These are phyloP conservation scores for Coilia nasus DNA, from an alignment of 2,797 vertebrate species.

Conservation along the genomic window DNA sequence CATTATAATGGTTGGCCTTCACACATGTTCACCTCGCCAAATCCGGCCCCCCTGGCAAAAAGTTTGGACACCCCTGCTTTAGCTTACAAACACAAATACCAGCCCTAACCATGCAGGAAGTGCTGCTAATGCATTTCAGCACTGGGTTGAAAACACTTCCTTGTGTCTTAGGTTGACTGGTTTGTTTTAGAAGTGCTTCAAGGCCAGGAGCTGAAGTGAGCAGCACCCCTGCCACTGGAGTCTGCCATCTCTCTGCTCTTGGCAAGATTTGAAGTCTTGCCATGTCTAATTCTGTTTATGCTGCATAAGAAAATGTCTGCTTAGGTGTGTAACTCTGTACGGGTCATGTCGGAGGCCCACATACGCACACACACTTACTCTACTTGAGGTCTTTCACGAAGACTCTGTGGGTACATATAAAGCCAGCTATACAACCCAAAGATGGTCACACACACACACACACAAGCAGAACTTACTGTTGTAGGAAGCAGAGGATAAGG, in stretches of 20 bases:
- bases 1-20: no score
- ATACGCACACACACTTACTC: neutral
- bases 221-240: neutral
- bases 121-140: neutral
- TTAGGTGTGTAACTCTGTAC: no score
- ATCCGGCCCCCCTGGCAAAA: no score
- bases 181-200: neutral
- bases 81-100: neutral
- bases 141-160: neutral
- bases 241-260: neutral
- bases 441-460: neutral
- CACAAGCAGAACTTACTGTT: slow-evolving; percentile 81
- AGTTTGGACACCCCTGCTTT: no score
- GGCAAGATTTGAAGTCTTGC: neutral
- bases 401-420: neutral
- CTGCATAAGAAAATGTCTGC: no score
- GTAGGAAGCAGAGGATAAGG: slow-evolving; percentile 83
- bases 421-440: neutral
- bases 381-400: neutral
- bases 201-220: neutral
- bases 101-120: neutral
- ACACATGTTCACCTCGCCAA: no score
- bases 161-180: neutral
- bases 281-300: neutral
- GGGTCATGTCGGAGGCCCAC: no score